phyloP scores from a whole-genome alignment of 2,888 invertebrate genomes.

The Pseudococcus longispinus region DNA sequence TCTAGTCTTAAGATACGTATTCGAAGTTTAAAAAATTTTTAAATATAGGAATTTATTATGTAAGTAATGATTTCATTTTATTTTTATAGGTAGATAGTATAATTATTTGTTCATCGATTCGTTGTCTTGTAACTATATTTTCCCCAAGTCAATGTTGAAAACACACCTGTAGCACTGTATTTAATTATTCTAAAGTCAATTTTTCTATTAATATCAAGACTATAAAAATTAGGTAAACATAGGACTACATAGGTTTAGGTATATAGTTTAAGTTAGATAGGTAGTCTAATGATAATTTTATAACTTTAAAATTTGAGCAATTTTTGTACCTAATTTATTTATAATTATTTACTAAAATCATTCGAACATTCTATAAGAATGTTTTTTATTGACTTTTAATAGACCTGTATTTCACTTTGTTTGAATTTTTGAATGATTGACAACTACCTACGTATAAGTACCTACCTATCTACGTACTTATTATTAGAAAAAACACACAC shows the following conservation, averaged over 20 bases:
- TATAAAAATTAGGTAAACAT: not conserved
- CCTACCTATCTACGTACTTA: not conserved
- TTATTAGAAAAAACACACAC: not conserved
- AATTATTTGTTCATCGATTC: not conserved
- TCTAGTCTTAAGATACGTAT: constrained; percentile 35
- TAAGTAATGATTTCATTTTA: not conserved
- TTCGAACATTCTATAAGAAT: not conserved
- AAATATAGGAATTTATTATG: too few relatives aligned
- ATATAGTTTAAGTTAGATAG: not conserved
- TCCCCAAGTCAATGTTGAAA: not conserved
- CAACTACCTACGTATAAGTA: too few relatives aligned
- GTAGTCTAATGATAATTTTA: not conserved
- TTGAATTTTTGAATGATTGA: not conserved
- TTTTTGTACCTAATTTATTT: not conserved
- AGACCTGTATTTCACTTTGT: not conserved
- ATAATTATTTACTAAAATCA: not conserved
- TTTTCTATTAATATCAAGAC: too few relatives aligned
- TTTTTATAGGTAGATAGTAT: not conserved
- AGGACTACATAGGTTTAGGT: not conserved
- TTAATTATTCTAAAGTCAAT: not conserved
- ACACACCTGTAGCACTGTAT: not conserved
- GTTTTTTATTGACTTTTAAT: not conserved
- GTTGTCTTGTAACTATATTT: not conserved
- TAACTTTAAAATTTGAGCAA: not conserved
- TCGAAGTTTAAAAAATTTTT: not conserved